Conservation (phyloP, 1,140 invertebrate genomes). For the Tenebrio molitor region DNA sequence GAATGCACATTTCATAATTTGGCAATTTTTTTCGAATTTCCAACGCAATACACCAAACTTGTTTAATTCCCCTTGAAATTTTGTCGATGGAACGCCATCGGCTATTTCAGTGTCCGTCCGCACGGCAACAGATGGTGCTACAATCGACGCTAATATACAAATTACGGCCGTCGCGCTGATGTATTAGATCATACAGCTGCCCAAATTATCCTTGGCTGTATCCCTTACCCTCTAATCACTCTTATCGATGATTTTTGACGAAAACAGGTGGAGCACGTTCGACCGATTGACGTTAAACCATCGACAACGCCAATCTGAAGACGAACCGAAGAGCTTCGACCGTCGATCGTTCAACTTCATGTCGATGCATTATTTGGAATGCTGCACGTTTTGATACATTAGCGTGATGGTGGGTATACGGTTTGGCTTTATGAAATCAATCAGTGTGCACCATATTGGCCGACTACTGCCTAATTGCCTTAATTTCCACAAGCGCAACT, state of each 20-base stretch:
- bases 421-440: constrained; percentile 44
- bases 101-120: constrained; percentile 26
- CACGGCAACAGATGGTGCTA: constrained; percentile 48
- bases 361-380: constrained; percentile 35
- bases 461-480: constrained; percentile 45
- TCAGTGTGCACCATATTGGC: constrained; percentile 46
- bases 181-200: constrained; percentile 36
- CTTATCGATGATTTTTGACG: background rate
- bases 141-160: constrained; percentile 46
- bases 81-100: constrained; percentile 1
- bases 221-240: background rate
- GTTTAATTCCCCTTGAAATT: constrained; percentile 1
- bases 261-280: no score
- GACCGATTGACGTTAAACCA: no score
- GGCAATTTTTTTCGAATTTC: no score
- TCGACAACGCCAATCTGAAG: no score
- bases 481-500: constrained; percentile 42
- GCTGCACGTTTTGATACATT: constrained; percentile 40
- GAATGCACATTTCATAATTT: no score
- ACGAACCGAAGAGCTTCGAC: no score
- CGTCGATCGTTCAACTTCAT: constrained; percentile 17
- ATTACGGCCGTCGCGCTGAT: constrained; percentile 39
- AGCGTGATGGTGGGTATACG: constrained; percentile 30
- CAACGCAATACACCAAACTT: no score
- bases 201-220: constrained; percentile 26